A percentile compares a stretch with the other conserved stretches of the same genome.
These are phyloP conservation scores for Microctonus brassicae DNA, from an alignment of 2,888 invertebrate genomes.

Conservation along the genomic window DNA sequence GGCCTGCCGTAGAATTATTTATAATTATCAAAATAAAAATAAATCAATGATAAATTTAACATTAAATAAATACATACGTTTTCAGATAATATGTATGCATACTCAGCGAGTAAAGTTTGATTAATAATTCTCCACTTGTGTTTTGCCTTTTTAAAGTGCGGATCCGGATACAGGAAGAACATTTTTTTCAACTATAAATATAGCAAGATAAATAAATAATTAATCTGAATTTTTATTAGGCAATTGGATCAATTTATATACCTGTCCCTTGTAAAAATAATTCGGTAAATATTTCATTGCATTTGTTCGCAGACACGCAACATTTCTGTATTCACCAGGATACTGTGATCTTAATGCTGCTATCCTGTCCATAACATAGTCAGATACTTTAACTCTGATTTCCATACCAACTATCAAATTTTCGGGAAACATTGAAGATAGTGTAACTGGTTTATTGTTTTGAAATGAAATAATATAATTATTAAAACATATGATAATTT, in stretches of 20 bases:
- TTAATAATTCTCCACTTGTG: slow-evolving; percentile 99
- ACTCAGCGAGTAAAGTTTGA: slow-evolving; percentile 92
- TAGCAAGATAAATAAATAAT: slow-evolving; percentile 6
- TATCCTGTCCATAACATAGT: slow-evolving; percentile 97
- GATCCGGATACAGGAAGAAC: slow-evolving; percentile 99
- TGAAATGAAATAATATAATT: slow-evolving; percentile 42
- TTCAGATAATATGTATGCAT: slow-evolving; percentile 91
- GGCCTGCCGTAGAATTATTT: slow-evolving; percentile 73
- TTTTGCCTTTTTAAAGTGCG: slow-evolving; percentile 98
- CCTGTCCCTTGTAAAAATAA: slow-evolving; percentile 94
- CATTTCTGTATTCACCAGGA: slow-evolving; percentile 87
- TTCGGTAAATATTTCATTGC: slow-evolving; percentile 99
- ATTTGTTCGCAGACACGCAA: slow-evolving; percentile 95
- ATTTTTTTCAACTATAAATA: slow-evolving; percentile 86
- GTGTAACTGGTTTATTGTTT: slow-evolving; percentile 78
- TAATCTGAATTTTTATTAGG: not conserved
- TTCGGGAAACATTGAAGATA: slow-evolving; percentile 92
- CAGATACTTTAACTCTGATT: slow-evolving; percentile 97
- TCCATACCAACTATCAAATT: slow-evolving; percentile 94
- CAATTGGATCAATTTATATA: slow-evolving; percentile 59
- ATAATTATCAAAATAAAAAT: not conserved
- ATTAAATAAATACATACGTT: slow-evolving; percentile 74
- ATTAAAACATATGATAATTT: not conserved
- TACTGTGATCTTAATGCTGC: slow-evolving; percentile 84
- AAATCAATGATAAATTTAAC: slow-evolving; percentile 5